These are phyloP conservation scores for Epinotia demarniana DNA, from an alignment of 2,888 invertebrate genomes.

Conservation along the genomic window DNA sequence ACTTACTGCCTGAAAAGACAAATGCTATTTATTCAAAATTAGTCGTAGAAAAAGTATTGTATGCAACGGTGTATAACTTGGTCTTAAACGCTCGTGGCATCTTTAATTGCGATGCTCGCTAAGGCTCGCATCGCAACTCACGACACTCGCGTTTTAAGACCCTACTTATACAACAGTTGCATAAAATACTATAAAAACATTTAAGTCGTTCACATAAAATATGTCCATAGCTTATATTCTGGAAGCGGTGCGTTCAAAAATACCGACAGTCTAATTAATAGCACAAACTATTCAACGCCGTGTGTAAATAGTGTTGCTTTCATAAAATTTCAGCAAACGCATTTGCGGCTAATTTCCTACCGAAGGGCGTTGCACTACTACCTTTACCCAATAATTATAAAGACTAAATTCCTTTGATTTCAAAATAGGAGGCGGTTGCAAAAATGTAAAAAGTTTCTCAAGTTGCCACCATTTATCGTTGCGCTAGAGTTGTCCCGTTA, in stretches of 20 bases:
- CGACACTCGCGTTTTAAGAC: too few species aligned
- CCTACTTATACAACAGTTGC: too few species aligned
- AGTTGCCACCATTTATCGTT: conserved; percentile 39
- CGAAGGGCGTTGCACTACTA: neutral
- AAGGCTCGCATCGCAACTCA: too few species aligned
- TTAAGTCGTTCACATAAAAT: neutral
- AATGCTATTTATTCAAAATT: too few species aligned
- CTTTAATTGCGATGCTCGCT: too few species aligned
- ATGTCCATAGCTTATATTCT: conserved; percentile 24
- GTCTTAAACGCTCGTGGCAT: too few species aligned
- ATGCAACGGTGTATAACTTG: too few species aligned
- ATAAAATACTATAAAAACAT: too few species aligned
- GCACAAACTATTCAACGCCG: conserved; percentile 49
- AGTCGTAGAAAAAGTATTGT: too few species aligned
- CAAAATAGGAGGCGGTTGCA: neutral
- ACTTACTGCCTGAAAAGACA: too few species aligned
- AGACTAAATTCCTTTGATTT: conserved; percentile 1
- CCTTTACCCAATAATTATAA: neutral
- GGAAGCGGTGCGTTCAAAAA: conserved; percentile 50
- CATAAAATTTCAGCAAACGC: conserved; percentile 51
- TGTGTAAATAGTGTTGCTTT: conserved; percentile 57
- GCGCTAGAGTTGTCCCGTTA: conserved; percentile 45
- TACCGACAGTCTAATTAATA: conserved; percentile 52
- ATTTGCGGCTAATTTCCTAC: conserved; percentile 44
- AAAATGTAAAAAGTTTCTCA: conserved; percentile 28